Base-by-base conservation (phyloP, 2,888 invertebrate genomes). In the Portevinia maculata region DNA sequence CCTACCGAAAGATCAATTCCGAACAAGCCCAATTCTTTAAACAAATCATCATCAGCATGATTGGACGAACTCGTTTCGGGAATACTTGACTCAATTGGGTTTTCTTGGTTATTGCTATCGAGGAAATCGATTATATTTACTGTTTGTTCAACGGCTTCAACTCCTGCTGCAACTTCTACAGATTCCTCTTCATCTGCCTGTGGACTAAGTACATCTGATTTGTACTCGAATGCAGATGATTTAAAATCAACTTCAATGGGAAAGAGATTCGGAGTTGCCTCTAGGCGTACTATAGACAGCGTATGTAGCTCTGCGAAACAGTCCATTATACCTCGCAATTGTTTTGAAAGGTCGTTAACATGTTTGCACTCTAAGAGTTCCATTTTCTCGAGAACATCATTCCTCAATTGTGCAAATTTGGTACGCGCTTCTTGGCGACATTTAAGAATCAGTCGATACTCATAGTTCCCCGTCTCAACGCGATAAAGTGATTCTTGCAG, bases 391-490 rank as follows among this genome's bases (percentile, higher is more conserved):
- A 99, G 92, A 0, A 99, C 99, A 90, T 97, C 99, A 4, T 95
- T 96, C 86, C 95, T 93, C 65, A 97, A 91, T 52, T 95, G 94
- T 0, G 97, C 97, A 89, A 97, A 97, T 84, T 96, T 94, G 0
- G 93, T 91, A 70, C 99, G 92, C 0, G 99, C 99, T 86, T 98
- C 97, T 91, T 99, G 99, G 0, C 99, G 94, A 89, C 99, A 99
- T 67, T 99, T 94, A 6, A 99, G 92, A 62, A 99, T 96, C 69
- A 99, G 91, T 92, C 99, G 94, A 90, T 99, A 99, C 90, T 99
- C 99, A 91, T 99, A 99, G 90, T 99, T 99, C 48, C 99, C 99
- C 0, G 99, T 99, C 91, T 99, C 99, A 0, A 99, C 98, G 44
- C 99, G 93, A 89, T 99, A 99, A 37, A 99, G 91, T 0, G 99